Percentiles rank a stretch among this genome's conserved stretches.
Conservation (phyloP, 1,140 invertebrate species). For the Papilio polyxenes region DNA sequence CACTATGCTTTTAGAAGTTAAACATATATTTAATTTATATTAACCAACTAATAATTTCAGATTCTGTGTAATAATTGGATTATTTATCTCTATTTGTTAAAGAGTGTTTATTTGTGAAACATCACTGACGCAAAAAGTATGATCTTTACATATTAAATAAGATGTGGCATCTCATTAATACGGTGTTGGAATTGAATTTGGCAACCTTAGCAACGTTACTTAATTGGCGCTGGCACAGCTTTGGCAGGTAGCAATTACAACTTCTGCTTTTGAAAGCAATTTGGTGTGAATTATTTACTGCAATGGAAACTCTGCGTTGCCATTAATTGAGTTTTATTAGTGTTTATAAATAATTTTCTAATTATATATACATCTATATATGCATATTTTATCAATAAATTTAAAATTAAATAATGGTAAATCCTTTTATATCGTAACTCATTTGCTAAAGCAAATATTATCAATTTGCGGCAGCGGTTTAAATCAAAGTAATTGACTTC, state of each 20-base stretch:
- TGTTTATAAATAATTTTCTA: background rate
- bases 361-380: background rate
- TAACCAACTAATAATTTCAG: too few species aligned
- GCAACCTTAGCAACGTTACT: slow-evolving; percentile 31
- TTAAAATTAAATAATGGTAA: background rate
- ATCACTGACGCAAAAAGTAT: too few species aligned
- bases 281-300: slow-evolving; percentile 32
- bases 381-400: background rate
- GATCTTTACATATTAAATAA: too few species aligned
- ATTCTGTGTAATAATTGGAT: too few species aligned
- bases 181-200: background rate
- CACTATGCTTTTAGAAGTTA: background rate
- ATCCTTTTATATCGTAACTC: background rate
- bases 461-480: background rate
- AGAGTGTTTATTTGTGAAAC: too few species aligned
- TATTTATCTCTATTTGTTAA: too few species aligned
- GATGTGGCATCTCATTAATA: background rate
- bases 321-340: background rate
- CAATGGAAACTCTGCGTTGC: background rate
- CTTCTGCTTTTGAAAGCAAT: slow-evolving; percentile 31
- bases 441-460: background rate
- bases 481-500: slow-evolving; percentile 14
- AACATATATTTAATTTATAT: background rate
- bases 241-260: slow-evolving; percentile 37
- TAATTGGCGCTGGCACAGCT: slow-evolving; percentile 36